Conservation (phyloP, 1,140 invertebrate genomes). For the Melanaphis sacchari region DNA sequence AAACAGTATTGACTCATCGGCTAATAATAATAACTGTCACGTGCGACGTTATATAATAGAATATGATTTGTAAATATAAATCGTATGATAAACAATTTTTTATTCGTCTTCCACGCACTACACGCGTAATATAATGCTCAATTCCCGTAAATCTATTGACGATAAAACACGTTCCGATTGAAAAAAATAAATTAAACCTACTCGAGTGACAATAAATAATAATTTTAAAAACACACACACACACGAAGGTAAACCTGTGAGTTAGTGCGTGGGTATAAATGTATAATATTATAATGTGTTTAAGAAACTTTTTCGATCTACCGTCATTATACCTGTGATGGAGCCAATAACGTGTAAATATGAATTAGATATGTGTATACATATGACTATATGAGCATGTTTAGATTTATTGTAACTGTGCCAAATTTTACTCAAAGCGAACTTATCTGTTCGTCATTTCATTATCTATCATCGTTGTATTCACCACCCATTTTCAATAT, state of each 20-base stretch:
- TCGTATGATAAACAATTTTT: slow-evolving; percentile 8
- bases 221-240: neutral
- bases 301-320: neutral
- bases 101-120: neutral
- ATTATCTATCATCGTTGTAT: neutral
- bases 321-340: neutral
- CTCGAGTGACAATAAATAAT: neutral
- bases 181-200: neutral
- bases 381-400: too few species aligned
- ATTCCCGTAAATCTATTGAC: neutral
- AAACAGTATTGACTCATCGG: neutral
- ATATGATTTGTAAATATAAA: neutral
- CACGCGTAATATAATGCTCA: neutral
- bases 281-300: neutral
- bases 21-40: slow-evolving; percentile 4
- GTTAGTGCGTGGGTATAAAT: neutral
- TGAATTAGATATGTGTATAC: too few species aligned
- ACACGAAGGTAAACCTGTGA: neutral
- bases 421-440: neutral
- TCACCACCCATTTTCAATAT: neutral
- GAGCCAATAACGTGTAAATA: neutral
- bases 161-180: neutral
- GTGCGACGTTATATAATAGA: neutral
- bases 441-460: neutral
- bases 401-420: neutral